Base-by-base conservation (phyloP, 1,140 invertebrate species). In the Hirudo medicinalis region DNA sequence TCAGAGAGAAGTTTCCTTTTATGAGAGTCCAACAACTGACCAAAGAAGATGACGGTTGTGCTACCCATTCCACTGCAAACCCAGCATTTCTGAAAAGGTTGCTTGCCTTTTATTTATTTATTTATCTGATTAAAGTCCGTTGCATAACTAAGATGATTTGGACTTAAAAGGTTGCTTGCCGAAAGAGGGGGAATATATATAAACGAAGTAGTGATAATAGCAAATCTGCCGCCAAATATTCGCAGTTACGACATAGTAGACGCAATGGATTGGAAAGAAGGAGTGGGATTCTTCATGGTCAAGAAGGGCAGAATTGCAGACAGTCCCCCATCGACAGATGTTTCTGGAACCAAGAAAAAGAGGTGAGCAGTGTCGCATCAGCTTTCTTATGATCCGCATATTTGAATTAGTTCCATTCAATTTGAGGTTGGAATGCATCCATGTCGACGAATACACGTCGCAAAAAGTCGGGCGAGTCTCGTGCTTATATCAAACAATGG, bases 171-270 rank as follows among this genome's bases (percentile, higher is more conserved):
- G 15, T 49, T 49, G 43, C 67, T 71, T 36, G 22, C 70, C 36
- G 29, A 54, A 15, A 55, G 57, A 15, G 73, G 73, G 11, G 73
- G 73, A 4, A 74, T 74, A 20, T 74, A 74, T 36, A 17, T 74
- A 25, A 67, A 71, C 63, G 73, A 74, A 54, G 25, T 32, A 19
- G 71, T 70, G 13, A 71, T 74, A 27, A 32, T 74, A 13, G 25
- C 57, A 2, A 71, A 57, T 27, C 54, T 74, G 32, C 70, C 73
- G 25, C 19, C 68, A n/a, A 25, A 68, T 17, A 49, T 67, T 27
- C 57, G 73, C 5, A 67, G 20, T 6, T 53, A 71, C 27, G 67
- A 55, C 53, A 6, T 74, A 19, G 54, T 74, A 15, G 40, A 71
- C 40, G 73, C 70, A 63, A 63, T 63, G 57, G 29, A 63, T 32